Evolutionary conservation across 2,888 invertebrate species (phyloP).

Genomic region (Dugesia japonica): DNA sequence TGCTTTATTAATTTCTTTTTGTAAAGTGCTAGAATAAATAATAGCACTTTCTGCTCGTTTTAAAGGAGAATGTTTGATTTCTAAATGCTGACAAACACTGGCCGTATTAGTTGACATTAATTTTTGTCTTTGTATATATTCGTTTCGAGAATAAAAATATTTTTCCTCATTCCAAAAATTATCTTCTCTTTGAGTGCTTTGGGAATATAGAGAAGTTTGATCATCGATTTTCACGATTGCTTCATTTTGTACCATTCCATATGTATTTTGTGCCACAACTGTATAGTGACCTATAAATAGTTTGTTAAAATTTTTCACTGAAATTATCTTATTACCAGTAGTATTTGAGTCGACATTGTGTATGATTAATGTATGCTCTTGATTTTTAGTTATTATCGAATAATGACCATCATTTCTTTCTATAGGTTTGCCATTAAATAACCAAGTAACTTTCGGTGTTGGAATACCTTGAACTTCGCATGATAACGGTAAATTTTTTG

Average conservation of each 20-base stretch:
- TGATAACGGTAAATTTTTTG: not conserved
- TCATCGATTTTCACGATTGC: not conserved
- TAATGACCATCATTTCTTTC: not conserved
- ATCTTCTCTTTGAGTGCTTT: not conserved
- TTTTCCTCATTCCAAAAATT: not conserved
- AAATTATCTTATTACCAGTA: not conserved
- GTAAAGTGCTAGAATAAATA: not conserved
- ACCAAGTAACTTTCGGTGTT: not conserved
- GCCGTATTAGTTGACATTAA: not conserved
- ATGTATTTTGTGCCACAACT: not conserved
- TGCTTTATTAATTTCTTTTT: not conserved
- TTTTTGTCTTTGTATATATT: conserved; percentile 1
- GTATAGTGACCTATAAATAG: not conserved
- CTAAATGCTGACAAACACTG: not conserved
- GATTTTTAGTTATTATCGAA: not conserved
- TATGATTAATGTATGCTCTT: not conserved
- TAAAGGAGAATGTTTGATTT: not conserved
- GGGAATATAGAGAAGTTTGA: too few species aligned
- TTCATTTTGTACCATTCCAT: not conserved
- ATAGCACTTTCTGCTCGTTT: not conserved
- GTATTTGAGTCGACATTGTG: not conserved
- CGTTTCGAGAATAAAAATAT: not conserved
- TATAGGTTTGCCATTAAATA: not conserved
- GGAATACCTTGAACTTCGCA: not conserved
- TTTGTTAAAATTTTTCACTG: too few species aligned